Evolutionary conservation across 64 coral and sea anemone species (phyloP).

Genomic region (Acropora tenuis): DNA sequence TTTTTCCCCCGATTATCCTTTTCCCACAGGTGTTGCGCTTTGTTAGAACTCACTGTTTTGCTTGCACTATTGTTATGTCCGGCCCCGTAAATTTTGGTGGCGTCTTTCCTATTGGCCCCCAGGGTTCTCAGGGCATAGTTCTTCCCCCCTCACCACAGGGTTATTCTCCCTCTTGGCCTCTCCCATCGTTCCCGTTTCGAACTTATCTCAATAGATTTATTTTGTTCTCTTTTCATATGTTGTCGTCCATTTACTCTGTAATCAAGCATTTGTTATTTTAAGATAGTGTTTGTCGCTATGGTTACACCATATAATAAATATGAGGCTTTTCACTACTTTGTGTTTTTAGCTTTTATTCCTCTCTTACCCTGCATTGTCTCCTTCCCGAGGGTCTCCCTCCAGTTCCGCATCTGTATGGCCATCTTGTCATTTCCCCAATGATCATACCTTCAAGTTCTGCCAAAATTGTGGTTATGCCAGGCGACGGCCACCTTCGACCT

Average conservation of each 20-base stretch:
- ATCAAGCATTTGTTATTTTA: neutral
- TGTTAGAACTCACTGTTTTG: neutral
- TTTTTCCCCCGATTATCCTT: neutral
- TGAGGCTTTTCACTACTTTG: neutral
- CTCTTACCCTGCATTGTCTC: neutral
- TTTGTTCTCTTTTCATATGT: neutral
- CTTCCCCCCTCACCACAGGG: neutral
- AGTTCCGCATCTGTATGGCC: constrained; percentile 34
- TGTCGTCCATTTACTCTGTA: neutral
- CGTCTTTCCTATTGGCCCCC: neutral
- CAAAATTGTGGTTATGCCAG: constrained; percentile 62
- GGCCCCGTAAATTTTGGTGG: constrained; percentile 49
- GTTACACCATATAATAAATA: neutral
- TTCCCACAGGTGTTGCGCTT: neutral
- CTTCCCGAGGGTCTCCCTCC: constrained; percentile 24
- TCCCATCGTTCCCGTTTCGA: neutral
- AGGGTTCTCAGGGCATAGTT: neutral
- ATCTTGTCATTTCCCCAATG: constrained; percentile 48
- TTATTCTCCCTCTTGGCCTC: constrained; percentile 11
- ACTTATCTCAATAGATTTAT: constrained; percentile 17
- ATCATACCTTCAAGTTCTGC: constrained; percentile 52
- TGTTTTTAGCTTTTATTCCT: neutral
- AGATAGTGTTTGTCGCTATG: too few relatives aligned
- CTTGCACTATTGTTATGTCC: constrained; percentile 36
- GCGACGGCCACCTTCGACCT: constrained; percentile 10